Base-by-base conservation (phyloP, 2,113 vertebrate species). In the Atrichornis clamosus region DNA sequence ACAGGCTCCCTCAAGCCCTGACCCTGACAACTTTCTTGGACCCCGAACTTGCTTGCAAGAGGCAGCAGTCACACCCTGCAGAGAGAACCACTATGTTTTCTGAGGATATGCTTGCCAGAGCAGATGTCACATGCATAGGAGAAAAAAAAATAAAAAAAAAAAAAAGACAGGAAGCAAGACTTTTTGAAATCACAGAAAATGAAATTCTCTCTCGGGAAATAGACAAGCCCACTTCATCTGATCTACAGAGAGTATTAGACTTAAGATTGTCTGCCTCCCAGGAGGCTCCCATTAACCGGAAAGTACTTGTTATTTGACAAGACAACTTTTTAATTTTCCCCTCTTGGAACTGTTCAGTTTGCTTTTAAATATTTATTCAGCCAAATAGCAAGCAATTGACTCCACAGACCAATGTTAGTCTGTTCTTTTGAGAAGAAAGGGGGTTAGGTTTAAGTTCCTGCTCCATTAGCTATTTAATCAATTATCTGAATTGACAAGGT, bases 361-460 rank as follows among this genome's bases (percentile, higher is more conserved):
- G 68, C 60, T 90, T 90, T 96, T 75, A 95, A 96, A 91, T 96
- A 93, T 95, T 97, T 95, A 93, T 92, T 93, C 68, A 88, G 76
- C 59, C 86, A 95, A 86, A 95, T 35, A 89, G 84, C 60, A 84
- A 84, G 80, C 44, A 87, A 91, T 73, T 94, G 78, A 84, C 65
- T 93, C 37, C 65, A 65, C 28, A 85, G 79, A 85, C 78, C 70
- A 62, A 49, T 46, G 58, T 62, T 90, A 91, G 64, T n/a, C 81
- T 35, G 87, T 53, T 94, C 32, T 85, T 76, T 68, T 79, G 62
- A 84, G 77, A 89, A 87, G 59, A 73, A 94, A 91, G 32, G 49
- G 53, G 84, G 62, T 85, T 93, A 85, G 37, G 53, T 94, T 91
- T 91, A 93, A 91, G 56, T 84, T 93, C 77, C 28, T 78, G 56